Evolutionary conservation across 1,140 invertebrate species (phyloP).

Genomic region (Hesperophylax magnus): DNA sequence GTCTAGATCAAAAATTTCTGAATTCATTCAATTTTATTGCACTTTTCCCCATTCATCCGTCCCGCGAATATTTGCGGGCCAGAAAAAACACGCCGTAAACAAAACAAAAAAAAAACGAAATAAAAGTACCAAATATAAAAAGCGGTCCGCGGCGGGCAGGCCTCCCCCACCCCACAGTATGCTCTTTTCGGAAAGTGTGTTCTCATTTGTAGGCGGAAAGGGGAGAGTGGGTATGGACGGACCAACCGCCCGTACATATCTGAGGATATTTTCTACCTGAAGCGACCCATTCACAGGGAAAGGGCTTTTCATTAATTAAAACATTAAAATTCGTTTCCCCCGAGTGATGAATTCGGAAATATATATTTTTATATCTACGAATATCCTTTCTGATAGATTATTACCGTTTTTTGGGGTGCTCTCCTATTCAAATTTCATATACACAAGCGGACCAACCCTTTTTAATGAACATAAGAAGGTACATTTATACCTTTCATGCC

Average conservation of each 20-base stretch:
- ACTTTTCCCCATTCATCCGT: constrained; percentile 37
- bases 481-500: background rate
- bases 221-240: constrained; percentile 13
- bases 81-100: constrained; percentile 27
- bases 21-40: constrained; percentile 55
- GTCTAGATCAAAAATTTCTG: constrained; percentile 47
- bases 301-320: constrained; percentile 59
- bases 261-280: constrained; percentile 42
- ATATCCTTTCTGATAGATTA: constrained; percentile 55
- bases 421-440: background rate
- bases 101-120: constrained; percentile 44
- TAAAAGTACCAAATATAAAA: constrained; percentile 48
- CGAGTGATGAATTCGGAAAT: constrained; percentile 50
- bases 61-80: constrained; percentile 41
- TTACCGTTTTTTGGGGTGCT: constrained; percentile 42
- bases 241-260: constrained; percentile 38
- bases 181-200: constrained; percentile 40
- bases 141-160: constrained; percentile 39
- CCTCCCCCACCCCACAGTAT: constrained; percentile 36
- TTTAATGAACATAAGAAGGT: background rate
- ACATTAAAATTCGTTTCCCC: constrained; percentile 50
- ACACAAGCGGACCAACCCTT: background rate
- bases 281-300: constrained; percentile 43
- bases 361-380: constrained; percentile 45
- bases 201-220: constrained; percentile 30